Evolutionary conservation across 1,140 invertebrate genomes (phyloP).

Genomic region (Dendroctonus valens): DNA sequence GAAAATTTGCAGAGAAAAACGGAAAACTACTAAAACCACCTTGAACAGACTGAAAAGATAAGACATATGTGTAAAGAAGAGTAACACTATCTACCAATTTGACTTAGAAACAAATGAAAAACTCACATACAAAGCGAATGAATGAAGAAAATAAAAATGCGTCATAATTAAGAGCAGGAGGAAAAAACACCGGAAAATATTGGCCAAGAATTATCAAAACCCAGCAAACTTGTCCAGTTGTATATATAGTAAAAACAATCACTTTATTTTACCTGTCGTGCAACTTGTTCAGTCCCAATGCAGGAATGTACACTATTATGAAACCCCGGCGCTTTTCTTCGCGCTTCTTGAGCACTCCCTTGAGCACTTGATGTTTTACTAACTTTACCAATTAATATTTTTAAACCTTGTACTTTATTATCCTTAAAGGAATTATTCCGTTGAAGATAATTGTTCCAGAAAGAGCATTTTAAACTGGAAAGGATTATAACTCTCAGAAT

Average conservation of each 20-base stretch:
- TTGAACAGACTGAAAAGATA: too few species aligned
- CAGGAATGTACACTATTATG: constrained; percentile 23
- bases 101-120: too few species aligned
- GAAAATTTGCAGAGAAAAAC: too few species aligned
- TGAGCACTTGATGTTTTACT: constrained; percentile 40
- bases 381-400: constrained; percentile 49
- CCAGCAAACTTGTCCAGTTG: too few species aligned
- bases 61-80: too few species aligned
- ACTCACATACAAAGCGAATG: too few species aligned
- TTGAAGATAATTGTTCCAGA: constrained; percentile 36
- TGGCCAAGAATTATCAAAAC: too few species aligned
- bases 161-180: too few species aligned
- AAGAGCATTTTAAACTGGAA: constrained; percentile 29
- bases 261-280: constrained; percentile 6
- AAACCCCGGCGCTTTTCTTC: constrained; percentile 34
- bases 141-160: too few species aligned
- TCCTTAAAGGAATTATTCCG: constrained; percentile 41
- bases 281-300: constrained; percentile 15
- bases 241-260: neutral
- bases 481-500: constrained; percentile 22
- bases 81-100: too few species aligned
- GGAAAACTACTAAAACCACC: too few species aligned
- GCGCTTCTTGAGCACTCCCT: constrained; percentile 41
- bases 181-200: too few species aligned
- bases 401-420: constrained; percentile 44